Percentiles rank a stretch among this genome's conserved stretches.
Evolutionary conservation across 1,140 invertebrate species (phyloP).

Genomic region (Tetramorium parvispinum): DNA sequence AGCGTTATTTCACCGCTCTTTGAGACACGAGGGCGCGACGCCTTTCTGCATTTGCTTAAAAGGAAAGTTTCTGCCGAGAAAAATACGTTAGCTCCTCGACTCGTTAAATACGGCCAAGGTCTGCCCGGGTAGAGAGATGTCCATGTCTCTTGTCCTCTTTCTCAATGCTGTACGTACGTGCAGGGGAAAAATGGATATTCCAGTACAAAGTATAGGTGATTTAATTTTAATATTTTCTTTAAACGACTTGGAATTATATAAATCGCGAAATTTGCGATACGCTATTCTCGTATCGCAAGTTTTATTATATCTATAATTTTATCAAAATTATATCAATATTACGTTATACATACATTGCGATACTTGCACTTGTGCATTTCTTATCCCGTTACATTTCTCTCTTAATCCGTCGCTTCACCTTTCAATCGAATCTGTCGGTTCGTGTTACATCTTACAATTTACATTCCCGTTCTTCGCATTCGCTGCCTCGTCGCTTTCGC

Average conservation of each 20-base stretch:
- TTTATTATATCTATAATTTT: background rate
- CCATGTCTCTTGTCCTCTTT: conserved; percentile 39
- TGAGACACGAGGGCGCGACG: conserved; percentile 48
- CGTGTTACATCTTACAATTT: background rate
- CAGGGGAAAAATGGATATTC: background rate
- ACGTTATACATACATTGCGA: background rate
- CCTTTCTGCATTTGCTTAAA: conserved; percentile 59
- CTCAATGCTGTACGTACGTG: background rate
- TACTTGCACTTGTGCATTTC: background rate
- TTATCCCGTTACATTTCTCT: background rate
- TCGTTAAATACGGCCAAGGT: conserved; percentile 61
- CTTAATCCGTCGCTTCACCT: background rate
- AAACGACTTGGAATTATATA: background rate
- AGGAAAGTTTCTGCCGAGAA: conserved; percentile 48
- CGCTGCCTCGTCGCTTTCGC: background rate
- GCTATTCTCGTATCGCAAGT: background rate
- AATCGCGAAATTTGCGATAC: background rate
- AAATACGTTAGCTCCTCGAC: conserved; percentile 51
- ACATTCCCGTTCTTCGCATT: background rate
- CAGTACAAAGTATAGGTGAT: background rate
- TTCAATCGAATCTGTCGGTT: background rate
- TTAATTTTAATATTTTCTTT: conserved; percentile 31
- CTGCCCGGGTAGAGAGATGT: conserved; percentile 28
- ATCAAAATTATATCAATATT: background rate
- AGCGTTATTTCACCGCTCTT: conserved; percentile 49